These are phyloP conservation scores for Mesopsocus fuscifrons DNA, from an alignment of 2,888 invertebrate species.

Conservation along the genomic window DNA sequence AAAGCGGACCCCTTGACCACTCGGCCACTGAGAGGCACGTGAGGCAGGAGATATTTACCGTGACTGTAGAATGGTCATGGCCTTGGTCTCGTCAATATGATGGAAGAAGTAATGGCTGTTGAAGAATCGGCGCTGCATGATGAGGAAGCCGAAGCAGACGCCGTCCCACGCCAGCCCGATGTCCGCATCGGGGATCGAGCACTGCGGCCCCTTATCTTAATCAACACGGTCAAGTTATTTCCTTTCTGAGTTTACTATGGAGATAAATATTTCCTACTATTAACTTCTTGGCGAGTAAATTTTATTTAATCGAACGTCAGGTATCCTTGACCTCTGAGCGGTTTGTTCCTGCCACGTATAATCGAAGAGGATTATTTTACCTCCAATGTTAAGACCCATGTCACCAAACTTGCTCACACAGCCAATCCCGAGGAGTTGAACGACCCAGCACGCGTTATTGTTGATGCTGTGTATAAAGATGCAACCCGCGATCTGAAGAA, in stretches of 20 bases:
- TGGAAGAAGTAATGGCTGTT: constrained; percentile 94
- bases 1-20: no score
- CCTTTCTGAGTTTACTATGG: no score
- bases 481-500: constrained; percentile 83
- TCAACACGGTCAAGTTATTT: no score
- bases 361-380: no score
- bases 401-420: constrained; percentile 56
- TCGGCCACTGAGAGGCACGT: no score
- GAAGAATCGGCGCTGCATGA: constrained; percentile 82
- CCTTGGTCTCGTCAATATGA: constrained; percentile 87
- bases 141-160: constrained; percentile 80
- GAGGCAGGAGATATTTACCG: no score
- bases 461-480: constrained; percentile 46
- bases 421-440: constrained; percentile 79
- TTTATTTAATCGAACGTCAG: no score
- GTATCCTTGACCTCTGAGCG: no score
- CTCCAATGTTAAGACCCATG: constrained; percentile 9
- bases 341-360: no score
- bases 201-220: constrained; percentile 25
- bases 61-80: constrained; percentile 84
- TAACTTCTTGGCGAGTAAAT: no score
- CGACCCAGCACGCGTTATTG: constrained; percentile 36
- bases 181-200: constrained; percentile 57
- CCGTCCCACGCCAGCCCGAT: constrained; percentile 90
- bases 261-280: no score